phyloP scores from a whole-genome alignment of 2,113 vertebrate genomes.

The Erpornis zantholeuca region DNA sequence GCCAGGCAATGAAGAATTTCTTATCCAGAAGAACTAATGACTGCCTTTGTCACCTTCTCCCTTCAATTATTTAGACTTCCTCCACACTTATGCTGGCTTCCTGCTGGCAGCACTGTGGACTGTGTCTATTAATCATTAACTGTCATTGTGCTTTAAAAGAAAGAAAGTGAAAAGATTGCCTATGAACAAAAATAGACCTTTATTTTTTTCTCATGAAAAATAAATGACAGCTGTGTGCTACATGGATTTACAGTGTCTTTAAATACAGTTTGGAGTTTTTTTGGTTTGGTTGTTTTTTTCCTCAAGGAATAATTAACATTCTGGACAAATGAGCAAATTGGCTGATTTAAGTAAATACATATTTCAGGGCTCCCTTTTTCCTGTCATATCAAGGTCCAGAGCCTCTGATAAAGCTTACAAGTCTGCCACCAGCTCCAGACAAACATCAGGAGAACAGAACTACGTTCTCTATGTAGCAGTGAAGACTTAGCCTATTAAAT shows the following conservation, averaged over 20 bases:
- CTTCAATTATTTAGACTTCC: slow-evolving; percentile 71
- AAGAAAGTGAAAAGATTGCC: neutral
- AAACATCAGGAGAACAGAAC: neutral
- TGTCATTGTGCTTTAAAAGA: slow-evolving; percentile 46
- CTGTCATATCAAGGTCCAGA: neutral
- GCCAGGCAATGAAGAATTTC: slow-evolving; percentile 45
- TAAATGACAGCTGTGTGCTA: neutral
- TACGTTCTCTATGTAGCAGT: neutral
- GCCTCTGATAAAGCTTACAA: neutral
- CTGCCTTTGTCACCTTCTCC: slow-evolving; percentile 49
- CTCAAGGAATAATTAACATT: neutral
- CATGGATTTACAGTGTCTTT: neutral
- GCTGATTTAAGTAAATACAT: neutral
- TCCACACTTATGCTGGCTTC: slow-evolving; percentile 34
- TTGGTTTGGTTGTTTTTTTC: neutral
- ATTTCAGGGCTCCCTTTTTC: neutral
- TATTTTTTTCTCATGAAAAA: neutral
- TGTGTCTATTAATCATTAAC: slow-evolving; percentile 70
- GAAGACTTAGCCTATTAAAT: neutral
- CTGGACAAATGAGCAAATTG: neutral
- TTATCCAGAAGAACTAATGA: slow-evolving; percentile 47
- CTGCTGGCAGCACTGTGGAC: slow-evolving; percentile 51
- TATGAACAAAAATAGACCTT: slow-evolving; percentile 27
- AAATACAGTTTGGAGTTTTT: neutral
- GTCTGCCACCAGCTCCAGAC: neutral